Conservation (phyloP, 2,113 vertebrate species). For the Ellobius talpinus region DNA sequence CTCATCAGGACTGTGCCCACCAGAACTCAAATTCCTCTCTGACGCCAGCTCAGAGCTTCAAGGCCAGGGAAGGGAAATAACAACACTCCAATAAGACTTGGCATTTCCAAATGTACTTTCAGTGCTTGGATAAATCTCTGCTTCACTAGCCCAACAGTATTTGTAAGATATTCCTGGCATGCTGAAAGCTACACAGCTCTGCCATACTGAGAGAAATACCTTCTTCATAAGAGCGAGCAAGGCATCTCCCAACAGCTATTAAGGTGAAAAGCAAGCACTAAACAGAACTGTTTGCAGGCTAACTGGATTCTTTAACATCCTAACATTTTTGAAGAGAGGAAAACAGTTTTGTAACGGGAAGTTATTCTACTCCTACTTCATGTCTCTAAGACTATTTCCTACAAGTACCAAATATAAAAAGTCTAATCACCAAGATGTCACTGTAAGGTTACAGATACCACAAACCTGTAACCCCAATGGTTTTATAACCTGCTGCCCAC, state of each 20-base stretch:
- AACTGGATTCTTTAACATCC: conserved; percentile 18
- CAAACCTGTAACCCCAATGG: neutral
- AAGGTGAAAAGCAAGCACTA: neutral
- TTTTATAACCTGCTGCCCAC: neutral
- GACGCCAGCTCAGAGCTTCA: conserved; percentile 1
- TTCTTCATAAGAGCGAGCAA: neutral
- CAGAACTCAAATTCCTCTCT: neutral
- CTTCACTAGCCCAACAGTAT: neutral
- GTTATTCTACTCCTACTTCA: neutral
- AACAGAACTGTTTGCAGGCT: neutral
- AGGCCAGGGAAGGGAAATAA: conserved; percentile 36
- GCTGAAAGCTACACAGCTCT: neutral
- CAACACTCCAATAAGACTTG: conserved; percentile 37
- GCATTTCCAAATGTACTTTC: conserved; percentile 54
- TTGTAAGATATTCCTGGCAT: conserved; percentile 66
- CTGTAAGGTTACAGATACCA: neutral
- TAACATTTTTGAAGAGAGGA: conserved; percentile 18
- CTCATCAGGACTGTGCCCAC: neutral
- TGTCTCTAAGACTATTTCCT: neutral
- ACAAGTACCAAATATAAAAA: neutral
- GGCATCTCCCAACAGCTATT: neutral
- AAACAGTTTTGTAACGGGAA: neutral
- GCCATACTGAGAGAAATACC: conserved; percentile 41
- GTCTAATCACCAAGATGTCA: neutral
- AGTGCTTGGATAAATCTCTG: conserved; percentile 26